Base-by-base conservation (phyloP, 2,113 vertebrate genomes). In the Anhinga rufa region DNA sequence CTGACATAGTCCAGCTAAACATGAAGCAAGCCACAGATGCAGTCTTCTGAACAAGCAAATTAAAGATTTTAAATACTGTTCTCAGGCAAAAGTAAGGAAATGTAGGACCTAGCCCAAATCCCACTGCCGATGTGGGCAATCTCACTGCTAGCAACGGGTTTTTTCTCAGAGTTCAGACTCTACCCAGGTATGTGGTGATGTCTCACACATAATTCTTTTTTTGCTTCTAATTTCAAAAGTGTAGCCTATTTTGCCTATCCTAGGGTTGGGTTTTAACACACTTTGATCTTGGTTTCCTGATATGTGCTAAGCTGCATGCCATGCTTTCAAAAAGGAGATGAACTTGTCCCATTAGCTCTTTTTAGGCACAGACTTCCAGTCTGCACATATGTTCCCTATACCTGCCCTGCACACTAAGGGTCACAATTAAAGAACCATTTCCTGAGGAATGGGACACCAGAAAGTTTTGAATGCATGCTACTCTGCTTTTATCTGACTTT, bases 111-210 rank as follows among this genome's bases (percentile, higher is more conserved):
- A 51, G 61, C 36, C 10, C 26, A 83, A 88, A 86, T n/a, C 26
- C 29, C 22, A 58, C 24, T 78, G 24, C 18, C 40, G 22, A 58
- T 14, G 7, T 10, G 8, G 3, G 3, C 13, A 38, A 52, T 57
- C 31, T 69, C 36, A 60, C 20, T 54, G 14, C 20, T 38, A 24
- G 36, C 11, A 86, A 24, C 3, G 26, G 38, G 46, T 51, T 48
- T 48, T 42, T 4, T 21, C 48, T 48, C 21, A 46, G 25, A 52
- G 17, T 62, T 91, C 58, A 85, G 44, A n/a, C 7, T 69, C 52
- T 20, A 42, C 7, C 32, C 31, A 61, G 9, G 4, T 42, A 32
- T 2, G 2, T 7, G 22, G 14, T 65, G 21, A 31, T 2, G 1
- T 24, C 54, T 71, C 49, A 48, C 20, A 71, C 13, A 14, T 46